These are phyloP conservation scores for Pristionchus arcanus DNA, from an alignment of 2,888 invertebrate genomes.

Conservation along the genomic window DNA sequence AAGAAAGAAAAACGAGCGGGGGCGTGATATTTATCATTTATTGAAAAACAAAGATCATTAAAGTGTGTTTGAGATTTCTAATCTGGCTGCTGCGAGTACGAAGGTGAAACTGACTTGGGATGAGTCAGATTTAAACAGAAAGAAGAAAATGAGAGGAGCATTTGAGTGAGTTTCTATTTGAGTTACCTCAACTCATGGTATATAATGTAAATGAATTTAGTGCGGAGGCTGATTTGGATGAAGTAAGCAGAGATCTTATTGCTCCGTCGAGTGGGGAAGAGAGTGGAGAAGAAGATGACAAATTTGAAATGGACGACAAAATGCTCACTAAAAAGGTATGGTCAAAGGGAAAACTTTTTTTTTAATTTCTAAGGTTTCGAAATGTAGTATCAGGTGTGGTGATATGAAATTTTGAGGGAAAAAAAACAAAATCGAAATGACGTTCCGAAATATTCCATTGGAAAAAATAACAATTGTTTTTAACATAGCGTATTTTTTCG, in stretches of 20 bases:
- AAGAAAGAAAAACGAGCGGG: too few species aligned
- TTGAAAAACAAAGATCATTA: too few species aligned
- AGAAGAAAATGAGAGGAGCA: conserved; percentile 66
- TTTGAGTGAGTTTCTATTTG: conserved; percentile 59
- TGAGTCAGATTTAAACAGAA: conserved; percentile 90
- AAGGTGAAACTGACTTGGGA: conserved; percentile 93
- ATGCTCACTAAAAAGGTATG: conserved; percentile 27
- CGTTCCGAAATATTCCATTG: too few species aligned
- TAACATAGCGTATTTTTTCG: too few species aligned
- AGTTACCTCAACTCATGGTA: too few species aligned
- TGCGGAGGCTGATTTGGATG: conserved; percentile 38
- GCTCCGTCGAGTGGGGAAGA: conserved; percentile 68
- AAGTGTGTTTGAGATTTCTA: background rate
- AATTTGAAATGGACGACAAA: conserved; percentile 12
- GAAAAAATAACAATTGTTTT: too few species aligned
- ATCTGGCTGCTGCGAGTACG: background rate
- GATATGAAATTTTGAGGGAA: too few species aligned
- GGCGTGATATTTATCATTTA: too few species aligned
- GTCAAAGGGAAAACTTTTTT: too few species aligned
- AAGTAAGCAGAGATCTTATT: conserved; percentile 65
- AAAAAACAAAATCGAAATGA: too few species aligned
- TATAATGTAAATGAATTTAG: conserved; percentile 2
- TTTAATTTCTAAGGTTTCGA: too few species aligned
- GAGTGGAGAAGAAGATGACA: conserved; percentile 61
- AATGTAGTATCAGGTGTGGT: too few species aligned